These are phyloP conservation scores for Vannuccia rotundouncinata DNA, from an alignment of 2,888 invertebrate species.

Conservation along the genomic window DNA sequence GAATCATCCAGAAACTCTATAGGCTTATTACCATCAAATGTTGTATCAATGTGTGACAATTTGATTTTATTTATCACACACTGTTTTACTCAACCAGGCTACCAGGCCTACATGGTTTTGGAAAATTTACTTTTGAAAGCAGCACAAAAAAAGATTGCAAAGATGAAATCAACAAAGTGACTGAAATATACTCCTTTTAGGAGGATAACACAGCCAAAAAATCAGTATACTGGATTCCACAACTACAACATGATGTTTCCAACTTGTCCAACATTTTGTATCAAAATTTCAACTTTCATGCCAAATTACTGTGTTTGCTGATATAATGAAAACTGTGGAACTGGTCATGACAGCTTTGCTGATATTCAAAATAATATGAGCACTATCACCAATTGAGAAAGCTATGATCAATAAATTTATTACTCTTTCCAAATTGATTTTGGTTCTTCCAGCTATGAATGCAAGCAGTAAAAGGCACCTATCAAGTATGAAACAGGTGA, in stretches of 20 bases:
- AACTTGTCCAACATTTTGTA: not conserved
- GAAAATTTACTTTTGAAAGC: not conserved
- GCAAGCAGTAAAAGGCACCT: not conserved
- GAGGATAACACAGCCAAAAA: not conserved
- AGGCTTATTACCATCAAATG: slow-evolving; percentile 10
- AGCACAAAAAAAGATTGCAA: not conserved
- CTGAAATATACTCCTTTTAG: not conserved
- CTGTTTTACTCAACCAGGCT: slow-evolving; percentile 7
- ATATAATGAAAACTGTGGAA: not conserved
- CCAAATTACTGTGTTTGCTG: slow-evolving; percentile 12
- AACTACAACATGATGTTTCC: not conserved
- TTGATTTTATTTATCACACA: slow-evolving; percentile 18
- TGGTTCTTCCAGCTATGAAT: not conserved
- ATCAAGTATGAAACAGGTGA: slow-evolving; percentile 2
- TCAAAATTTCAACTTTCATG: not conserved
- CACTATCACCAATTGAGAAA: slow-evolving; percentile 15
- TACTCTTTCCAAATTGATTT: not conserved
- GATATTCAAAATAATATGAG: not conserved
- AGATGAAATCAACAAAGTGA: not conserved
- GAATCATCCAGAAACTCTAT: not conserved
- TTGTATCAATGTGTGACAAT: slow-evolving; percentile 7
- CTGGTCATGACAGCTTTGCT: not conserved
- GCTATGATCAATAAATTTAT: slow-evolving; percentile 17
- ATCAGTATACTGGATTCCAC: not conserved
- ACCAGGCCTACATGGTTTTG: not conserved